phyloP scores from a whole-genome alignment of 2,888 invertebrate species.

The Scotopteryx bipunctaria region DNA sequence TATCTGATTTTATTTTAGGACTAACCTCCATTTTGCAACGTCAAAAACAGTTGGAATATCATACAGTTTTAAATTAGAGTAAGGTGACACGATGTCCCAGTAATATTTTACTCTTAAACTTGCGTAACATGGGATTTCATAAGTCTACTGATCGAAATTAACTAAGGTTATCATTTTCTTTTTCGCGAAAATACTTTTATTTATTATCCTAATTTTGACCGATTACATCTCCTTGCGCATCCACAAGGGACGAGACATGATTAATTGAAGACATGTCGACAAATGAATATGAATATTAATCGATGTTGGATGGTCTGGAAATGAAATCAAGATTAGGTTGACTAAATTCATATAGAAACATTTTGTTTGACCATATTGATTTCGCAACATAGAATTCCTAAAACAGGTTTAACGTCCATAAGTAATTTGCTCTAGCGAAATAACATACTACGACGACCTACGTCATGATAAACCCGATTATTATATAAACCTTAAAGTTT shows the following conservation, averaged over 20 bases:
- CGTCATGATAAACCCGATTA: conserved; percentile 32
- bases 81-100: background rate
- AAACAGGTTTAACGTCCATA: conserved; percentile 17
- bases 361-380: conserved; percentile 13
- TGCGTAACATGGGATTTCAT: background rate
- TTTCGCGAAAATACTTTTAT: conserved; percentile 5
- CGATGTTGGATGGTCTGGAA: conserved; percentile 22
- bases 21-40: conserved; percentile 18
- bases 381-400: conserved; percentile 9
- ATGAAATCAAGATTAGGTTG: conserved; percentile 24
- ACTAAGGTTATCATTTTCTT: background rate
- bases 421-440: conserved; percentile 20
- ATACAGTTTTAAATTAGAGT: too few species aligned
- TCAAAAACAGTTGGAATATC: background rate
- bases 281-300: conserved; percentile 32
- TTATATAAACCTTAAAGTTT: conserved; percentile 39
- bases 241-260: conserved; percentile 28
- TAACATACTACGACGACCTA: conserved; percentile 21
- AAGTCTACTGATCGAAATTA: background rate
- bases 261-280: conserved; percentile 32
- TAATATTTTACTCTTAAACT: too few species aligned
- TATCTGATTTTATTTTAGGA: conserved; percentile 34
- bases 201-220: conserved; percentile 23
- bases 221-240: conserved; percentile 30
- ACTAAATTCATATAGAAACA: conserved; percentile 19